Percentiles rank a stretch among this genome's conserved stretches.
These are phyloP conservation scores for Paguma larvata DNA, from an alignment of 2,797 vertebrate genomes.

Conservation along the genomic window DNA sequence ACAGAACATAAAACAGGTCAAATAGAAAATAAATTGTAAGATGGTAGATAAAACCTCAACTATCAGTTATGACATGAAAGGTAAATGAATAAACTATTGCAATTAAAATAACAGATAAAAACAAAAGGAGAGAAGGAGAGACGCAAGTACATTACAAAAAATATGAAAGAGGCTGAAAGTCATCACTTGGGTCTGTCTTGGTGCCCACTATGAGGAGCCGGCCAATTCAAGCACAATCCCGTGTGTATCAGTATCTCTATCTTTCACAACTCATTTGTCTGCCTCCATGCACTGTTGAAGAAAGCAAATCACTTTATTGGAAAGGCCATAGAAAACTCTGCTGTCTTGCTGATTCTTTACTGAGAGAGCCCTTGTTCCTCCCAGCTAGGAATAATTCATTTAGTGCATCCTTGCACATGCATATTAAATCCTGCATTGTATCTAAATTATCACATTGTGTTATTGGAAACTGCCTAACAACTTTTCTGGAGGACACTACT, in stretches of 20 bases:
- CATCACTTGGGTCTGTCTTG: not conserved
- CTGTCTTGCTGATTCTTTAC: constrained; percentile 64
- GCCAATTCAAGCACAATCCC: constrained; percentile 75
- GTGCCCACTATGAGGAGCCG: constrained; percentile 77
- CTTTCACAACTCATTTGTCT: constrained; percentile 70
- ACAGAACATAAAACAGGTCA: not conserved
- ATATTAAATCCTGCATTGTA: constrained; percentile 68
- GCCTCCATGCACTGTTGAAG: constrained; percentile 55
- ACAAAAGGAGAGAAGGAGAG: not conserved
- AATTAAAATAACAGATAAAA: not conserved
- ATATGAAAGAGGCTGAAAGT: not conserved
- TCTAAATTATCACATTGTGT: constrained; percentile 75
- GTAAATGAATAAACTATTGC: not conserved
- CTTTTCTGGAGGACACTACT: not conserved
- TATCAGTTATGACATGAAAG: constrained; percentile 10
- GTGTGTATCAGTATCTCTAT: not conserved
- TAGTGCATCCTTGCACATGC: constrained; percentile 80
- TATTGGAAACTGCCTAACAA: constrained; percentile 26
- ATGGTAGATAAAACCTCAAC: not conserved
- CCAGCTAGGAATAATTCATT: constrained; percentile 89
- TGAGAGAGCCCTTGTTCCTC: constrained; percentile 80
- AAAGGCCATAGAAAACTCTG: constrained; percentile 59
- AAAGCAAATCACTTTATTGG: constrained; percentile 75
- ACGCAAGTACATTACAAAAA: constrained; percentile 15
- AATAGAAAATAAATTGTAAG: constrained; percentile 16